Evolutionary conservation across 2,113 vertebrate species (phyloP).

Genomic region (Brevimyrus niger): DNA sequence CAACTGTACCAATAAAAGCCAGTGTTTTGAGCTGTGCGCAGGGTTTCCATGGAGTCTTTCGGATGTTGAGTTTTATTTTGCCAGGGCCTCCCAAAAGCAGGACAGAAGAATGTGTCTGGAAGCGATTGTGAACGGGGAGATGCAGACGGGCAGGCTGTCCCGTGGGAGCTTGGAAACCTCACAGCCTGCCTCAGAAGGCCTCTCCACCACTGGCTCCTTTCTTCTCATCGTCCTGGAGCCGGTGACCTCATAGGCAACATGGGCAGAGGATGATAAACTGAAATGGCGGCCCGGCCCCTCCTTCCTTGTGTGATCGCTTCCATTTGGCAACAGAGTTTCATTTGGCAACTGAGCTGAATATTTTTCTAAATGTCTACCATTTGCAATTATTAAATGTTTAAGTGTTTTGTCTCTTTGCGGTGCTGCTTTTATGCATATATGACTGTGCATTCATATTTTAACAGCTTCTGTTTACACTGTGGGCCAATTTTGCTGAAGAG

Average conservation of each 20-base stretch:
- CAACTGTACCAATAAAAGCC: background rate
- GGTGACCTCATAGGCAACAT: background rate
- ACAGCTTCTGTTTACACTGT: background rate
- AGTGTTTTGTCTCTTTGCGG: background rate
- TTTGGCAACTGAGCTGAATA: background rate
- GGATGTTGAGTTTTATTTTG: constrained; percentile 6
- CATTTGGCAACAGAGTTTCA: no score
- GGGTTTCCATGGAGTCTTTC: constrained; percentile 11
- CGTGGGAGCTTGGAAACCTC: background rate
- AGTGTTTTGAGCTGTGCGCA: background rate
- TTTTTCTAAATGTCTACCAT: background rate
- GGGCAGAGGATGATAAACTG: background rate
- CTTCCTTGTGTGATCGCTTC: no score
- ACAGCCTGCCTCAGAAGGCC: background rate
- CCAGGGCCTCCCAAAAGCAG: background rate
- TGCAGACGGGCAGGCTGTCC: background rate
- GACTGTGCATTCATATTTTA: background rate
- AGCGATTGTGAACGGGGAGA: background rate
- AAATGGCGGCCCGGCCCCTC: background rate
- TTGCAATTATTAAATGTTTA: background rate
- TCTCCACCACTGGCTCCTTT: background rate
- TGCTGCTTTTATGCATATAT: background rate
- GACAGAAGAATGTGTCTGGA: constrained; percentile 11
- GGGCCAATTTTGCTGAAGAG: background rate
- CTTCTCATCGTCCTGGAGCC: background rate